Evolutionary conservation across 2,888 invertebrate genomes (phyloP), one percentile per base, ranked within the genome.

Genomic region (Campaea margaritaria): DNA sequence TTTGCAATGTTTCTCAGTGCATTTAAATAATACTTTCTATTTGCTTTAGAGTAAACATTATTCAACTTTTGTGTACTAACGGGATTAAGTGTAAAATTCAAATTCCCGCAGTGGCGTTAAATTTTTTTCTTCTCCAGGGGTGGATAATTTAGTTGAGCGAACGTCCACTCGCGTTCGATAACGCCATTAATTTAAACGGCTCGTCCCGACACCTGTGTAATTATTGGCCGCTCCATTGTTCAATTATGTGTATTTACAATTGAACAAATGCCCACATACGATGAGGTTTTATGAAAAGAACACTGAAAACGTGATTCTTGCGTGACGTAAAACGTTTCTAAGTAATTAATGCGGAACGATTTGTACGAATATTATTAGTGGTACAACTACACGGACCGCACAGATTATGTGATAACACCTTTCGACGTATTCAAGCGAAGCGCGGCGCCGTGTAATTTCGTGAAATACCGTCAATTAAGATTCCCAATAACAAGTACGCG

Each of bases 261-360:
- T 79, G 74, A 82, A 78, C 68, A 68, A 77, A 76, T 70, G 72
- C 72, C 74, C 70, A 72, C 60, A 64, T 51, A 58, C 61, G 73
- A 76, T 72, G 75, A 69, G 67, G 70, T 74, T 81, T 81, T 78
- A 75, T 78, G 72, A 73, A 68, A 68, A 73, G 65, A 67, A 72
- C 65, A 68, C 77, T 73, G 78, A 81, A 79, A 76, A 77, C 77
- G 69, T 73, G 75, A 76, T 75, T 83, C 75, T 66, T 59, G 83
- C 82, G 82, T 85, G 86, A 71, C 69, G 75, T 76, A 78, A 82
- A 80, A 76, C 70, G 76, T 68, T 75, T 67, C 68, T 78, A 78
- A 81, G 81, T 83, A 82, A 85, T 82, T 83, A 85, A 80, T 78
- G 75, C 72, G 72, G 73, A 82, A 81, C 78, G 74, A 83, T 83